Evolutionary conservation across 2,888 invertebrate species (phyloP), one percentile per base, ranked within the genome.

Genomic region (Drosophila kanekoi): DNA sequence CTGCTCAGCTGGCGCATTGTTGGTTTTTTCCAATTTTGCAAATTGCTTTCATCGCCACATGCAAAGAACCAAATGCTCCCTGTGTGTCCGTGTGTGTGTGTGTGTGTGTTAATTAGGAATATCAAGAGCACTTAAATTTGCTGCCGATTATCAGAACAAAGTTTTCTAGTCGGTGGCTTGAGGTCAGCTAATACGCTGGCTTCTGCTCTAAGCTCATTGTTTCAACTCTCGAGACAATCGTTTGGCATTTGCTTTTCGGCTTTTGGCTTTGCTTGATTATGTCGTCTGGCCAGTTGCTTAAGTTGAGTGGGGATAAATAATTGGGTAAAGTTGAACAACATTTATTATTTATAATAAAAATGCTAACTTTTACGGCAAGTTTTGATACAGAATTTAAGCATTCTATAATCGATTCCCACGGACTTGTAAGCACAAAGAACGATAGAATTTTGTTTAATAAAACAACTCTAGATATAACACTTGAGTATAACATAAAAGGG

Each of bases 51-150:
- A 71, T 70, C 56, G 72, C 62, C 45, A 37, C 66, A 54, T 58
- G 60, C 78, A 49, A 58, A 56, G 48, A 48, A 48, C 47, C 61
- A 68, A 77, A 68, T 69, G 69, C 52, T 18, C 41, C 49, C 10
- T 40, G 18, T 53, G 16, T 49, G 35, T 33, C 14, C 64, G 54
- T 69, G 43, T 45, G 52, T 53, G 48, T 66, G 35, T 56, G 59
- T 59, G 45, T 66, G 65, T 71, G 89, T 71, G 85, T 75, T 85
- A 85, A 85, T 85, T 89, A 81, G 88, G 63, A 85, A 79, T 81
- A 87, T 85, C 89, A 81, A 70, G 72, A 82, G 79, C 77, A 81
- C 73, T 85, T 81, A 73, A 79, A 77, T 72, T 77, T 77, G 59
- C 68, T 79, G 70, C 67, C 77, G 87, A 70, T 84, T 87, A 79